Percentiles rank a stretch among this genome's conserved stretches.
These are phyloP conservation scores for Monopis laevigella DNA, from an alignment of 2,888 invertebrate species.

Conservation along the genomic window DNA sequence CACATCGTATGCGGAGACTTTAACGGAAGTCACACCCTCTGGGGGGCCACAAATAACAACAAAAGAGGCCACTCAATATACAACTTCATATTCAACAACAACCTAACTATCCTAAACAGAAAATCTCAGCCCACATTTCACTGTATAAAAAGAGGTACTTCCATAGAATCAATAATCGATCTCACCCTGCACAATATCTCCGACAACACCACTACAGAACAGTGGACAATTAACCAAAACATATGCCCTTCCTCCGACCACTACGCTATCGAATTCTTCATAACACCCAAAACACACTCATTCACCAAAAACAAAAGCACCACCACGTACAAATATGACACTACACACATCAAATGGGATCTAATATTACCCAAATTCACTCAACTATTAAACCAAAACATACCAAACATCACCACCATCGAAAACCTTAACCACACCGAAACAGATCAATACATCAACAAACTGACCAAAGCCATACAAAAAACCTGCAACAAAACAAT, in stretches of 20 bases:
- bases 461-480: too few relatives aligned
- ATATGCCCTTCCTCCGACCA: constrained; percentile 13
- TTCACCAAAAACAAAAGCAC: not conserved
- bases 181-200: constrained; percentile 10
- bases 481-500: too few relatives aligned
- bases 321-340: not conserved
- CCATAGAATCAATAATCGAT: constrained; percentile 15
- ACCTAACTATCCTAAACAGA: constrained; percentile 16
- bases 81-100: constrained; percentile 8
- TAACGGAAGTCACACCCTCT: constrained; percentile 21
- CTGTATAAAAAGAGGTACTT: constrained; percentile 11
- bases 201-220: not conserved
- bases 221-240: constrained; percentile 17
- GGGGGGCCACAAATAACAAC: constrained; percentile 19
- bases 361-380: too few relatives aligned
- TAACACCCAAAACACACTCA: not conserved
- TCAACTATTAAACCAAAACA: too few relatives aligned
- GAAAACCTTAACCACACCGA: too few relatives aligned
- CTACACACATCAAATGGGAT: too few relatives aligned
- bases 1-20: constrained; percentile 20
- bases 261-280: constrained; percentile 15
- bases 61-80: constrained; percentile 11
- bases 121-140: constrained; percentile 16
- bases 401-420: too few relatives aligned
- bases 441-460: too few relatives aligned